Conservation (phyloP, 2,797 vertebrate genomes). For the Hippopotamyrus pictus region DNA sequence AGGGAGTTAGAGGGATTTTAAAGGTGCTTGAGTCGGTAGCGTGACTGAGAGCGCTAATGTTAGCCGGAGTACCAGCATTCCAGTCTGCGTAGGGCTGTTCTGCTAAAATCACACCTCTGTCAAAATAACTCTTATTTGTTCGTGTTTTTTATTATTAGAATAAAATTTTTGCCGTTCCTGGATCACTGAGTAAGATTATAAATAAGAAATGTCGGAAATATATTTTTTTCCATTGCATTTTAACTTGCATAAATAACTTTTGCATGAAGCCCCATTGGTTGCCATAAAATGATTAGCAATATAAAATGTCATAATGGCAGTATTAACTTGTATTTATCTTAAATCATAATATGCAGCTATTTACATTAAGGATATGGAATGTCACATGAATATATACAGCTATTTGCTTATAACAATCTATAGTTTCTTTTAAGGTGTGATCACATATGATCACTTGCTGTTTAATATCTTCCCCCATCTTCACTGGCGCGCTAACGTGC, state of each 20-base stretch:
- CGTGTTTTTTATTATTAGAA: neutral
- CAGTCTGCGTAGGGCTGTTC: neutral
- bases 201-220: neutral
- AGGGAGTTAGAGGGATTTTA: neutral
- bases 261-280: neutral
- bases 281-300: neutral
- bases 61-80: neutral
- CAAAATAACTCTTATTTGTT: neutral
- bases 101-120: neutral
- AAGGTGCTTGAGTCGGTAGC: neutral
- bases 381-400: neutral
- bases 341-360: neutral
- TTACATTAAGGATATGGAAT: neutral
- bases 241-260: neutral
- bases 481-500: neutral
- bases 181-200: neutral
- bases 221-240: neutral
- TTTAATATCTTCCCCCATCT: neutral
- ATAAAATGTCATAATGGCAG: neutral
- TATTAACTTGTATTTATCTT: neutral
- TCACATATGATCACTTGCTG: neutral
- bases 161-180: neutral
- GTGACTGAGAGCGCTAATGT: neutral
- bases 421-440: neutral
- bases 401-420: neutral